Evolutionary conservation across 2,797 vertebrate genomes (phyloP).

Genomic region (Myotis planiceps): DNA sequence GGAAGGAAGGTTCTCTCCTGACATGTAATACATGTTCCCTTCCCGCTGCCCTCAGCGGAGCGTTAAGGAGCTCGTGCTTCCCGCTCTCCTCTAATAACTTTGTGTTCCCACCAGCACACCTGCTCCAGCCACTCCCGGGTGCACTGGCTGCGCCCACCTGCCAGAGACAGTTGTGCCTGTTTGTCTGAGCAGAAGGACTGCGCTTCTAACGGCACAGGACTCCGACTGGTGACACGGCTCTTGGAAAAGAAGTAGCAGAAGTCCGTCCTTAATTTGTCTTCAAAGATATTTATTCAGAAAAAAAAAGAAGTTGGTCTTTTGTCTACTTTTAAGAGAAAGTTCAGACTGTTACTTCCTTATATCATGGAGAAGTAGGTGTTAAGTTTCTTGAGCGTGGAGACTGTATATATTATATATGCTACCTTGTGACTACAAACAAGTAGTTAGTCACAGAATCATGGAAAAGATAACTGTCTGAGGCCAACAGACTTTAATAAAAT

Average conservation of each 20-base stretch:
- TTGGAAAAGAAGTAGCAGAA: background rate
- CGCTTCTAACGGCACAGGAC: background rate
- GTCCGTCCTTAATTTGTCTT: conserved; percentile 33
- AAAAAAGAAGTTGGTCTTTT: background rate
- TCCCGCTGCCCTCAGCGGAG: background rate
- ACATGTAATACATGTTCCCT: background rate
- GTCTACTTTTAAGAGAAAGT: background rate
- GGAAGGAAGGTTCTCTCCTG: background rate
- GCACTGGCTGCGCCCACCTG: background rate
- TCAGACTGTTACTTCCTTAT: background rate
- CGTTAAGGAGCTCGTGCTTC: background rate
- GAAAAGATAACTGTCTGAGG: background rate
- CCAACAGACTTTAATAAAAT: background rate
- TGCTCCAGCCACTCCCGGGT: conserved; percentile 36
- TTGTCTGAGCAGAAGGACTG: conserved; percentile 30
- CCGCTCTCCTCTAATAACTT: conserved; percentile 38
- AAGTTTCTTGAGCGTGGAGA: background rate
- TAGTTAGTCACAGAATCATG: background rate
- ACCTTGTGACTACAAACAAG: background rate
- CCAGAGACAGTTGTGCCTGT: conserved; percentile 30
- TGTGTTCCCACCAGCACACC: conserved; percentile 9
- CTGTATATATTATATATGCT: background rate
- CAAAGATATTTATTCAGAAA: background rate
- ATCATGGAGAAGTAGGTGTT: background rate
- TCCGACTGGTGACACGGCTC: background rate